Evolutionary conservation across 2,113 vertebrate species (phyloP), one percentile per base, ranked within the genome.

Genomic region (Galemys pyrenaicus): DNA sequence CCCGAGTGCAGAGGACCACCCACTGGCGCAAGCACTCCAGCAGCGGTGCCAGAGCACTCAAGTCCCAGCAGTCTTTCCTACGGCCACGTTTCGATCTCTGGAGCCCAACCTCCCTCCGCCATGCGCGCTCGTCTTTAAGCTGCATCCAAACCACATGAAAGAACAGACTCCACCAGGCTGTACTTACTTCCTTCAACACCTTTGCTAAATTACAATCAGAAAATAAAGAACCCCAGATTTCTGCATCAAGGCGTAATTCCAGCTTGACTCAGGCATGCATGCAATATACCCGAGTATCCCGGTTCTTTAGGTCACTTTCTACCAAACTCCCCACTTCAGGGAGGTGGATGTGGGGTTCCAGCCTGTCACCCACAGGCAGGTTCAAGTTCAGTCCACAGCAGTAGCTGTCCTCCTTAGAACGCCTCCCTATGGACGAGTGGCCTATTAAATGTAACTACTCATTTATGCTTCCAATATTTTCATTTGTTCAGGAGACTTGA

Each of bases 81-180:
- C 4, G 17, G 65, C 60, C 70, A 46, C 35, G 67, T 74, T 79
- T 60, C 35, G 39, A 84, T 87, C 37, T 51, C 22, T 49, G 5
- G 17, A 30, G n/a, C 39, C 80, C 32, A 37, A 8, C 28, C 60
- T 6, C 11, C 37, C 68, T 35, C 24, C 68, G 5, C 41, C 75
- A 35, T 30, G 80, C 56, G 19, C 39, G 19, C 12, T 7, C 13
- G 54, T 84, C 90, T 97, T 97, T 97, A 95, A 97, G 96, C 51
- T 37, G 49, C 12, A 89, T 93, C 94, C 94, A 97, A 97, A 78
- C 97, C 94, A 94, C 94, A 96, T 94, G 75, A 97, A 97, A 97
- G 94, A 78, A 24, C n/a, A 17, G 28, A 91, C 60, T 77, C 81
- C 90, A 93, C n/a, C 39, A 87, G 79, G 70, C 83, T 94, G 74